Conservation (phyloP, 2,113 vertebrate species). For the Menura novaehollandiae region DNA sequence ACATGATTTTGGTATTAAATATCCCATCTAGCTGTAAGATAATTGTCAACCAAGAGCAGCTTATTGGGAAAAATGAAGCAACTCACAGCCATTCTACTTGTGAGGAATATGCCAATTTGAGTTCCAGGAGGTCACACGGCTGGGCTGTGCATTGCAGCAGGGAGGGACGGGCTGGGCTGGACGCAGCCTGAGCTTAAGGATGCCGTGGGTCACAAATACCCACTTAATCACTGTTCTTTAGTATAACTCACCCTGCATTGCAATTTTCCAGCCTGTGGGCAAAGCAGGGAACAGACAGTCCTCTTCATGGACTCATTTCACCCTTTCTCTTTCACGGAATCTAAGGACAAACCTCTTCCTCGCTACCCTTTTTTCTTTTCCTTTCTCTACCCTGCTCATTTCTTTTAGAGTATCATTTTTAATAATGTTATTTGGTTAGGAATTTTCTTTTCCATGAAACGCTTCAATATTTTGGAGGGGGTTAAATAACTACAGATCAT, state of each 20-base stretch:
- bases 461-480: neutral
- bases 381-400: accelerated
- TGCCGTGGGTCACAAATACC: neutral
- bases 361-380: accelerated
- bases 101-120: neutral
- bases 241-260: neutral
- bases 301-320: neutral
- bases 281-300: neutral
- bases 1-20: constrained; percentile 10
- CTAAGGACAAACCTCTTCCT: neutral
- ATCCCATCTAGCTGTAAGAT: neutral
- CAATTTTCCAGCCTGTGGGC: neutral
- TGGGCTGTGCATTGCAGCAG: neutral
- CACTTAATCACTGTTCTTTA: neutral
- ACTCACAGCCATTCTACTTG: neutral
- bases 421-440: neutral
- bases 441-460: neutral
- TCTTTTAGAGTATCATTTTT: neutral
- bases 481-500: neutral
- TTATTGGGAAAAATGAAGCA: neutral
- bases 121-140: neutral
- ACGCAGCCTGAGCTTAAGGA: neutral
- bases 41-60: neutral
- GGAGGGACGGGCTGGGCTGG: neutral
- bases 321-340: neutral